Base-by-base conservation (phyloP, 2,113 vertebrate genomes). In the Murina feae region DNA sequence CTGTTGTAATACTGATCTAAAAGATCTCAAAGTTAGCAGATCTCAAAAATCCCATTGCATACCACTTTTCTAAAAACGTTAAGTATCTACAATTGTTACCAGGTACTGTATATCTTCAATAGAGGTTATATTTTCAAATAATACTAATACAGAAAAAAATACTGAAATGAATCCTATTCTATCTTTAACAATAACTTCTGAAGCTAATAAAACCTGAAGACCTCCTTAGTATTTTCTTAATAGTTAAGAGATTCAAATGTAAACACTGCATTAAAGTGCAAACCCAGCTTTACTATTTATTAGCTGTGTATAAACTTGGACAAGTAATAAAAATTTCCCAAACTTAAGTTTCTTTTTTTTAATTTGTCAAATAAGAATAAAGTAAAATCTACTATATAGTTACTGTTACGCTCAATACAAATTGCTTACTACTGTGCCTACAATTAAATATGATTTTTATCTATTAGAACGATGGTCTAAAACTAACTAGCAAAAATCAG, bases 311-410 rank as follows among this genome's bases (percentile, higher is more conserved):
- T 86, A 55, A 78, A 47, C 25, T 7, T 21, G 37, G 23, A 92
- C 74, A 63, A 91, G 13, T 90, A 60, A 69, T 9, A 78, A 37
- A 32, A 68, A 68, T 92, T 80, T 12, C 47, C 55, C 39, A 80
- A 78, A 89, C 25, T 86, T 68, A 42, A 32, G 21, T 80, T 86
- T 90, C 20, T 78, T 71, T 69, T 32, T 58, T 58, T 60, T 49
- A n/a, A 93, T 51, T 86, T 93, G 58, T 75, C 75, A 88, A 53
- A 6, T 80, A 75, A 92, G 51, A 91, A 60, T 39, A 68, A 89
- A 90, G 47, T 75, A 55, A 93, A 93, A 90, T 81, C n/a, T 69
- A 58, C n/a, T 51, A 74, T 32, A 7, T 17, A 81, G 47, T 35
- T 88, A 30, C 23, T 44, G 6, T 25, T 74, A 65, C 75, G 32